Conservation (phyloP, 2,888 invertebrate genomes). For the Lycaena phlaeas region DNA sequence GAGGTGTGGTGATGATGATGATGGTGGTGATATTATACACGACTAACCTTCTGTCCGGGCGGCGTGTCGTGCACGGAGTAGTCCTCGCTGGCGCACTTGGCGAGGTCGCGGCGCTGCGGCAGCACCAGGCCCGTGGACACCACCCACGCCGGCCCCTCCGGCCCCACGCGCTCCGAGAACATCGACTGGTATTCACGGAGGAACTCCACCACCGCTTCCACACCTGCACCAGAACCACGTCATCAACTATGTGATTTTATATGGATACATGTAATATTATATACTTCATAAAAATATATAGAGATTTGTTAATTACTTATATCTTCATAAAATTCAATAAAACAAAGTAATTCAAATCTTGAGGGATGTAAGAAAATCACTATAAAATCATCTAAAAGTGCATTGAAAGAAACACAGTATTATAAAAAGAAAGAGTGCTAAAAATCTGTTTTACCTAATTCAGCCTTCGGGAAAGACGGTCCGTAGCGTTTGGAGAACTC, state of each 20-base stretch:
- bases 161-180: slow-evolving; percentile 23
- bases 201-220: slow-evolving; percentile 38
- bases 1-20: too few relatives aligned
- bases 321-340: too few relatives aligned
- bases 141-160: slow-evolving; percentile 29
- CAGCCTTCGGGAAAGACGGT: slow-evolving; percentile 37
- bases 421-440: not conserved
- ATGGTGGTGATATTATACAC: too few relatives aligned
- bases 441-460: slow-evolving; percentile 34
- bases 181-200: slow-evolving; percentile 29
- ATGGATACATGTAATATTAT: too few relatives aligned
- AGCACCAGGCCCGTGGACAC: slow-evolving; percentile 36
- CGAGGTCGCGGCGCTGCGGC: slow-evolving; percentile 30
- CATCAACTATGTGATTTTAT: too few relatives aligned
- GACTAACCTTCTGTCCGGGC: slow-evolving; percentile 59
- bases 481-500: slow-evolving; percentile 48
- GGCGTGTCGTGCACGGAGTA: slow-evolving; percentile 62
- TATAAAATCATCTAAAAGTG: not conserved
- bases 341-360: too few relatives aligned
- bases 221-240: too few relatives aligned
- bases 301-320: too few relatives aligned
- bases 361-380: not conserved
- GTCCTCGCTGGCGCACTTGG: slow-evolving; percentile 31
- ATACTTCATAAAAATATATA: too few relatives aligned
- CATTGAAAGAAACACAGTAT: too few relatives aligned